Base-by-base conservation (phyloP, 2,113 vertebrate genomes). In the Loxodonta africana region DNA sequence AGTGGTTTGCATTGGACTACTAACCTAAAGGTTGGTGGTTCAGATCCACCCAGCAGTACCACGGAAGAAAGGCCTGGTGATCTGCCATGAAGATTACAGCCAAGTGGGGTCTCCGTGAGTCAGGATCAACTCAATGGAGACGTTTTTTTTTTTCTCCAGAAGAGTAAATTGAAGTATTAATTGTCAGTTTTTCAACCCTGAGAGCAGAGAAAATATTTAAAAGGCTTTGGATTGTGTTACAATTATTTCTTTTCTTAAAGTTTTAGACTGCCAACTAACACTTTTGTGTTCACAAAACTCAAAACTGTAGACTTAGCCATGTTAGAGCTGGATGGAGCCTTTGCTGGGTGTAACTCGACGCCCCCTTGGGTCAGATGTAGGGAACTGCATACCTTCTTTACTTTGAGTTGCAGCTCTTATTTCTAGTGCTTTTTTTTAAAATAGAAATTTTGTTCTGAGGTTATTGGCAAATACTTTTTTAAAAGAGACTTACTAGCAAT, bases 281-380 rank as follows among this genome's bases (percentile, higher is more conserved):
- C 81, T 91, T 95, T 88, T 90, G 41, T 97, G 63, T 94, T 88
- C 2, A n/a, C 74, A 67, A 67, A 96, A 73, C 65, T 83, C 86
- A 73, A 81, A 76, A 81, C 57, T 69, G 10, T 82, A 95, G 63
- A 10, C 41, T 88, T 88, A 85, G 37, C 90, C 53, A 88, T n/a
- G 90, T 80, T 95, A 81, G 62, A 80, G 74, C 83, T 41, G 33
- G 46, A 60, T 46, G 76, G 62, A 41, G 30, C 23, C 28, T 84
- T 85, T 92, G 37, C 46, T n/a, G 15, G 7, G 89, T 37, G 53
- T 23, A 33, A 77, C 28, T 76, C 26, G 28, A 33, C 30, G 67
- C 15, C 67, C 37, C 37, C 26, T 73, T 90, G 23, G 37, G 69
- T 91, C 46, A 74, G 37, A 15, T 26, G 17, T 73, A 89, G 41